Base-by-base conservation (phyloP, 2,113 vertebrate species). In the Gadus macrocephalus region DNA sequence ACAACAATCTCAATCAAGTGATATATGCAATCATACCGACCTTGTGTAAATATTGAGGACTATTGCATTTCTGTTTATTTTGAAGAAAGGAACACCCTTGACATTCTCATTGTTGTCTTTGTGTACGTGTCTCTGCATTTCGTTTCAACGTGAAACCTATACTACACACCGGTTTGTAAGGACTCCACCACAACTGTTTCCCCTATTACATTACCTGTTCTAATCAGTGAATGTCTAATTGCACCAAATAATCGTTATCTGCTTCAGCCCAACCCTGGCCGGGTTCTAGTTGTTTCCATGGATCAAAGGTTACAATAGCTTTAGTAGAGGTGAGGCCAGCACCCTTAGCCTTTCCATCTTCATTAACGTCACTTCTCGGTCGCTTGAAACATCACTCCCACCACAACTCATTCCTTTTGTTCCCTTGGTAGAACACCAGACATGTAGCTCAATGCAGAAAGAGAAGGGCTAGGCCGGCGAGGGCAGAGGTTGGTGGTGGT, bases 211-310 rank as follows among this genome's bases (percentile, higher is more conserved):
- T 74, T 55, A 14, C 6, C 12, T 22, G 11, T 4, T 59, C 60
- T 74, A 70, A 80, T 86, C 78, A 78, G 69, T 86, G 65, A 85
- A 85, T 80, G 73, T 80, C 60, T 85, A 76, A 85, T 82, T 58
- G 19, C 35, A 38, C 64, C 69, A 59, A 62, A 60, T 68, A 62
- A 76, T 61, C 1, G 49, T 38, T 87, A 86, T 85, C 85, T 5
- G 63, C 49, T 31, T 11, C 49, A 11, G 64, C 77, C 72, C 63
- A 71, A 49, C 78, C 76, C 53, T 15, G 75, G 66, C 31, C 58
- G 8, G 42, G 7, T 49, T 49, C 42, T 49, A 12, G 2, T 12
- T 49, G 42, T 49, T 49, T 49, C 42, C 17, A 58, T 20, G 38
- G 77, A 74, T 83, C 81, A 86, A 82, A 79, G 85, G 71, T 81